Evolutionary conservation across 1,140 invertebrate species (phyloP).

Genomic region (Drosophila watanabei): DNA sequence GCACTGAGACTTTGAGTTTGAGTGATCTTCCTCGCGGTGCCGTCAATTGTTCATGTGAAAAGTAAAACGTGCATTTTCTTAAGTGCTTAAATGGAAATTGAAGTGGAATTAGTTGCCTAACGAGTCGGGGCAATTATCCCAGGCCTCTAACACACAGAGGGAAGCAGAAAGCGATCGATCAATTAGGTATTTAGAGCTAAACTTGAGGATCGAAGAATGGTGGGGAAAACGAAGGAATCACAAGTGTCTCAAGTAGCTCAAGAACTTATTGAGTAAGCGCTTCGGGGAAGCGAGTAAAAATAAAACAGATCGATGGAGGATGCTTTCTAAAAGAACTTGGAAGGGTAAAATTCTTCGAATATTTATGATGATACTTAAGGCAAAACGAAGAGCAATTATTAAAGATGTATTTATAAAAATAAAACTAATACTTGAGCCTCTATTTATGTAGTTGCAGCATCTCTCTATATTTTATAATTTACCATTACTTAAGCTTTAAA

Average conservation of each 20-base stretch:
- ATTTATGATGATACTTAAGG: constrained; percentile 8
- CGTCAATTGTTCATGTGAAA: constrained; percentile 76
- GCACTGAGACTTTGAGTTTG: constrained; percentile 43
- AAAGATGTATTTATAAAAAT: background rate
- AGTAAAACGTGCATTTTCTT: constrained; percentile 68
- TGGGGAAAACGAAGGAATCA: background rate
- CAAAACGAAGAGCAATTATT: background rate
- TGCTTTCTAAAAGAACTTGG: background rate
- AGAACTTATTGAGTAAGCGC: constrained; percentile 34
- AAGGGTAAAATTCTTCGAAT: constrained; percentile 8
- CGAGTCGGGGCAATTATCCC: constrained; percentile 63
- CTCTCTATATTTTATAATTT: background rate
- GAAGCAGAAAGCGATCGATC: constrained; percentile 36
- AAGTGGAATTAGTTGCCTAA: constrained; percentile 78
- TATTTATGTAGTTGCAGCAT: too few species aligned
- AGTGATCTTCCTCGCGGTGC: constrained; percentile 52
- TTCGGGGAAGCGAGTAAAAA: constrained; percentile 32
- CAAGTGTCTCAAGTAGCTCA: constrained; percentile 33
- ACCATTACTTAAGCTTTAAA: background rate
- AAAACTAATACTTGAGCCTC: background rate
- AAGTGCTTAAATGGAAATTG: constrained; percentile 78
- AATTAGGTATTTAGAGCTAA: constrained; percentile 54
- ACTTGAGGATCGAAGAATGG: constrained; percentile 11
- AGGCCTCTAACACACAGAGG: constrained; percentile 15
- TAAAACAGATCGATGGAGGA: constrained; percentile 14